A percentile compares a stretch with the other conserved stretches of the same genome.
phyloP scores from a whole-genome alignment of 2,797 vertebrate genomes.

The Anabas testudineus region DNA sequence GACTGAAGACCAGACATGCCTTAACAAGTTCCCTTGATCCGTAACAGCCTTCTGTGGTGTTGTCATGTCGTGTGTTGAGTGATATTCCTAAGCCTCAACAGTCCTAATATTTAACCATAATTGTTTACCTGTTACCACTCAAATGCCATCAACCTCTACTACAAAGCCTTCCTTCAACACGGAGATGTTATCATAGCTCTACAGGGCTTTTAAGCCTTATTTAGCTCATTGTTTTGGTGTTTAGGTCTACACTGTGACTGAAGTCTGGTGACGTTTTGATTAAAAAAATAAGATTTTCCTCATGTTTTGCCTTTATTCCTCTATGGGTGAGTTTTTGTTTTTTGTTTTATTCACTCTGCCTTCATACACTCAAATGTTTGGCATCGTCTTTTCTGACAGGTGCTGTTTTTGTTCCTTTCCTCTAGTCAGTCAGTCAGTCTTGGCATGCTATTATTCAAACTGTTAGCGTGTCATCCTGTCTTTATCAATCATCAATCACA shows the following conservation, averaged over 20 bases:
- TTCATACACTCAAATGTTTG: neutral
- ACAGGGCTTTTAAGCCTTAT: neutral
- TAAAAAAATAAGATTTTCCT: neutral
- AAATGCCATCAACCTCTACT: neutral
- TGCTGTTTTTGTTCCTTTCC: neutral
- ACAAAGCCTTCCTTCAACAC: neutral
- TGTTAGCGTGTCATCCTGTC: neutral
- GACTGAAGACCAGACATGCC: conserved; percentile 13
- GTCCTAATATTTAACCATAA: conserved; percentile 1
- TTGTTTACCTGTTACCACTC: neutral
- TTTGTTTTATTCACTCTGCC: neutral
- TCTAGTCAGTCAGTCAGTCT: neutral
- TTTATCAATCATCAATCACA: neutral
- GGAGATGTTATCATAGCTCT: neutral
- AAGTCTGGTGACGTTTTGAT: neutral
- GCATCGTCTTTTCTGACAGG: neutral
- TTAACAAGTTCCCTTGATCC: conserved; percentile 6
- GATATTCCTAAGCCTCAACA: neutral
- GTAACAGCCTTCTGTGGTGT: conserved; percentile 12
- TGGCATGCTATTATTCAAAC: neutral
- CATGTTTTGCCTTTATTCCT: too few species aligned
- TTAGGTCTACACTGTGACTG: neutral
- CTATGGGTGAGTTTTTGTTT: too few species aligned
- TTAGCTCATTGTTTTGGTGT: neutral
- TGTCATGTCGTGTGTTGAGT: neutral